Evolutionary conservation across 1,140 invertebrate species (phyloP).

Genomic region (Rhysida immarginata): DNA sequence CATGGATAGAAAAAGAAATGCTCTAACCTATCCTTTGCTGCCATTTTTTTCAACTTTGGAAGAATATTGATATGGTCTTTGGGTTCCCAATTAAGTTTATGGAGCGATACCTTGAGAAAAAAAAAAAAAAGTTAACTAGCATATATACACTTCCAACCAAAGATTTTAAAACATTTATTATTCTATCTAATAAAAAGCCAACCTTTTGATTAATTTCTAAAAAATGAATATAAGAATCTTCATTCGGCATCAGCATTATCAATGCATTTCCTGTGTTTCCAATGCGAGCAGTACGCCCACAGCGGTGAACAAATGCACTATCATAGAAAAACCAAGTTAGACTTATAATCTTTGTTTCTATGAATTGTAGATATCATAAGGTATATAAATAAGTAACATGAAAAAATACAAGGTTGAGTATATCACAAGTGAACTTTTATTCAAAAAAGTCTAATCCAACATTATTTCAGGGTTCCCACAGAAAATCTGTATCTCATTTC

Average conservation of each 20-base stretch:
- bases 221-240: constrained; percentile 83
- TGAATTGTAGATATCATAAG: no score
- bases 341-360: constrained; percentile 7
- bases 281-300: constrained; percentile 82
- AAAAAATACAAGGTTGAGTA: no score
- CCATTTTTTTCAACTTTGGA: constrained; percentile 28
- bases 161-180: constrained; percentile 13
- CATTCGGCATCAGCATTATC: constrained; percentile 65
- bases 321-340: neutral
- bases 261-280: constrained; percentile 76
- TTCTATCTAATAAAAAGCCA: constrained; percentile 15
- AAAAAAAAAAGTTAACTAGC: constrained; percentile 21
- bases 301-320: constrained; percentile 77
- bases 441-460: no score
- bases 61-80: constrained; percentile 17
- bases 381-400: no score
- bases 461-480: no score
- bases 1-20: neutral
- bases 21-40: neutral
- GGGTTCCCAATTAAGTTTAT: constrained; percentile 19
- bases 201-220: constrained; percentile 83
- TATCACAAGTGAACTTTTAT: no score
- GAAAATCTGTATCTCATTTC: no score
- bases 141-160: constrained; percentile 5
- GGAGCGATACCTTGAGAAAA: neutral